A percentile compares a stretch with the other conserved stretches of the same genome.
Evolutionary conservation across 2,888 invertebrate genomes (phyloP).

Genomic region (Cephus pygmeus): DNA sequence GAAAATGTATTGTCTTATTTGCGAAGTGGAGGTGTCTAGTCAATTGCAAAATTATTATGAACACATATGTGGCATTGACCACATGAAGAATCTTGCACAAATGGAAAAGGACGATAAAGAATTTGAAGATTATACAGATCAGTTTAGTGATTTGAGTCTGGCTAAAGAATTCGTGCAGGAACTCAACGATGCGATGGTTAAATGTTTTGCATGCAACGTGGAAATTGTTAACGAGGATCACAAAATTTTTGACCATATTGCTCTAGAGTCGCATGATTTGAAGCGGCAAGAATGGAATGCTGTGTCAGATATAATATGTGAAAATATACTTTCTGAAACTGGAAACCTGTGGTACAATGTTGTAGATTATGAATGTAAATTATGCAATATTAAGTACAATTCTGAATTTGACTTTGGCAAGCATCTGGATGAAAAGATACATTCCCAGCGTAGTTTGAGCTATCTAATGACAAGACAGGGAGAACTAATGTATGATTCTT

Average conservation of each 20-base stretch:
- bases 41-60: conserved; percentile 36
- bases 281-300: conserved; percentile 9
- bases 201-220: conserved; percentile 37
- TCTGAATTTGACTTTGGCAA: conserved; percentile 15
- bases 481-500: conserved; percentile 15
- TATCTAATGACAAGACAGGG: background rate
- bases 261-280: conserved; percentile 3
- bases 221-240: conserved; percentile 28
- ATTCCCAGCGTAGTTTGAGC: background rate
- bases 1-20: conserved; percentile 38
- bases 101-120: conserved; percentile 29
- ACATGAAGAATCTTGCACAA: conserved; percentile 34
- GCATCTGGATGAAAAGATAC: conserved; percentile 12
- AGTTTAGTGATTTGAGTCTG: conserved; percentile 42
- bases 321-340: conserved; percentile 4
- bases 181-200: conserved; percentile 26
- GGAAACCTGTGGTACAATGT: conserved; percentile 11
- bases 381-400: conserved; percentile 2
- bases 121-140: conserved; percentile 27
- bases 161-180: conserved; percentile 40
- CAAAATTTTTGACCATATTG: conserved; percentile 27
- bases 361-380: conserved; percentile 13
- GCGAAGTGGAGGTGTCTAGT: conserved; percentile 33
- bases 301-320: background rate
- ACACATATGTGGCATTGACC: conserved; percentile 40